These are phyloP conservation scores for Sebastes vulpes DNA, from an alignment of 2,797 vertebrate species.

Conservation along the genomic window DNA sequence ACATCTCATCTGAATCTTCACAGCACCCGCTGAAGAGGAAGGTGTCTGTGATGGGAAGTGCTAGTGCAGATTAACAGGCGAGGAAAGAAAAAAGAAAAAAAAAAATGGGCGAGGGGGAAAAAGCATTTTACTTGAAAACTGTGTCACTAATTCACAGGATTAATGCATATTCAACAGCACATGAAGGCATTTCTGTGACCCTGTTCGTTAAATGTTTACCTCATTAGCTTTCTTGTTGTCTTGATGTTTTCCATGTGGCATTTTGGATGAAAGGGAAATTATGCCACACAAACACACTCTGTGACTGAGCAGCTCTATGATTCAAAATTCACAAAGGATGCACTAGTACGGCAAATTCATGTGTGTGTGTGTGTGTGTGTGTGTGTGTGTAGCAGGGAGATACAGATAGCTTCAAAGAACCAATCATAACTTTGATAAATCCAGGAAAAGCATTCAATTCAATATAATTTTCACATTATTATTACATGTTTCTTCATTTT, in stretches of 20 bases:
- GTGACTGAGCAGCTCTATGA: constrained; percentile 37
- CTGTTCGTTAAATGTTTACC: constrained; percentile 78
- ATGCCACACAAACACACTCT: constrained; percentile 50
- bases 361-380: background rate
- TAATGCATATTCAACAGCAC: constrained; percentile 74
- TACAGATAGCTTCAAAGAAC: constrained; percentile 8
- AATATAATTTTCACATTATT: background rate
- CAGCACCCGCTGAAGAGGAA: constrained; percentile 37
- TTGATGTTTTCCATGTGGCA: constrained; percentile 66
- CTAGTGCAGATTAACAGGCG: constrained; percentile 45
- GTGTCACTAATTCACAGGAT: constrained; percentile 53
- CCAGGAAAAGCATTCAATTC: background rate
- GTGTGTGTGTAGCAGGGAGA: background rate
- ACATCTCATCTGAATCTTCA: constrained; percentile 71
- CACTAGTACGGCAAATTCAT: constrained; percentile 15
- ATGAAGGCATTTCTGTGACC: constrained; percentile 64
- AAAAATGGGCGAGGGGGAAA: constrained; percentile 8
- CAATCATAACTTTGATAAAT: constrained; percentile 9
- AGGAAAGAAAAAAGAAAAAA: constrained; percentile 8
- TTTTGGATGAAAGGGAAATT: constrained; percentile 70
- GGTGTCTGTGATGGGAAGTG: constrained; percentile 42
- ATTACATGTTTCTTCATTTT: background rate
- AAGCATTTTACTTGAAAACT: constrained; percentile 50
- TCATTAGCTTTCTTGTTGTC: constrained; percentile 75
- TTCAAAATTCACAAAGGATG: constrained; percentile 59